Evolutionary conservation across 1,140 invertebrate species (phyloP).

Genomic region (Cyphomyrmex costatus): DNA sequence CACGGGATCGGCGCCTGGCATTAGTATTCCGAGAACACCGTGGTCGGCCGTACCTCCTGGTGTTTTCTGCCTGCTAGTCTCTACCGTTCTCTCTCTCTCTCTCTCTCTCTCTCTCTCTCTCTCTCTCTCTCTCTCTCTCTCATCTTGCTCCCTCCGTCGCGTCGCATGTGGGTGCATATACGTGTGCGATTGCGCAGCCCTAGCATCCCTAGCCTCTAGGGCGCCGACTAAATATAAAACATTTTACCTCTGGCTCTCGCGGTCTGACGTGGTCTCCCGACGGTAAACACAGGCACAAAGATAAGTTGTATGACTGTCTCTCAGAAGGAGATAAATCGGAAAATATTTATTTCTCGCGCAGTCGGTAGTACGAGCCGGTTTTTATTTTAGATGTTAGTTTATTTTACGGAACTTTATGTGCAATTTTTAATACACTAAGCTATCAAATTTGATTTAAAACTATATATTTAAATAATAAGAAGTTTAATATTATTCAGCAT

Average conservation of each 20-base stretch:
- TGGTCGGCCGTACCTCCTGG: slow-evolving; percentile 63
- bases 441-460: background rate
- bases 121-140: slow-evolving; percentile 26
- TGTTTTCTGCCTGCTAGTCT: slow-evolving; percentile 65
- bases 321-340: slow-evolving; percentile 57
- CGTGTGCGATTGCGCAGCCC: slow-evolving; percentile 39
- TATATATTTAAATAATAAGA: background rate
- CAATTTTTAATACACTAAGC: background rate
- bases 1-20: slow-evolving; percentile 66
- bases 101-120: slow-evolving; percentile 8
- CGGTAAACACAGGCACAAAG: slow-evolving; percentile 58
- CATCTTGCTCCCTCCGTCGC: background rate
- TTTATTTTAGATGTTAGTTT: background rate
- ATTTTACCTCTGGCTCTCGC: slow-evolving; percentile 65
- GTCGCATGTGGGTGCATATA: background rate
- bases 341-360: slow-evolving; percentile 58
- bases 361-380: background rate
- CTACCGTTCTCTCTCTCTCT: slow-evolving; percentile 12
- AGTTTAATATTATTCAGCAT: background rate
- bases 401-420: background rate
- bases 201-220: slow-evolving; percentile 30
- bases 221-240: slow-evolving; percentile 69
- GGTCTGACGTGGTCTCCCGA: slow-evolving; percentile 36
- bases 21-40: slow-evolving; percentile 72
- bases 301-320: slow-evolving; percentile 45